phyloP scores from a whole-genome alignment of 1,140 invertebrate genomes.

The Atta colombica region DNA sequence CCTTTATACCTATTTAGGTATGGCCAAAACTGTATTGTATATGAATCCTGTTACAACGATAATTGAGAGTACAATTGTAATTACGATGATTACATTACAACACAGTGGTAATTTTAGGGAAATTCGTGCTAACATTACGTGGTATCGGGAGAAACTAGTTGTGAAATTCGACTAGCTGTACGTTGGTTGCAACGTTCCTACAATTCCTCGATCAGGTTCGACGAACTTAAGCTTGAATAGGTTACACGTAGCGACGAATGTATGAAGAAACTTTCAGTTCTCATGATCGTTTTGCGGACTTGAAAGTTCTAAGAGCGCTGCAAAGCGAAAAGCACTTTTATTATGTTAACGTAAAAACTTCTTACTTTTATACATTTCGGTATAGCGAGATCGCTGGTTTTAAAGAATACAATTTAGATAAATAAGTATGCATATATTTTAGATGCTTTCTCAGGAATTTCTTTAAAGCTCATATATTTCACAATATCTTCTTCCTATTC shows the following conservation, averaged over 20 bases:
- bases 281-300: conserved; percentile 38
- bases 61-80: conserved; percentile 24
- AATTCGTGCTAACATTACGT: conserved; percentile 47
- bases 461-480: background rate
- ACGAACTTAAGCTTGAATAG: conserved; percentile 57
- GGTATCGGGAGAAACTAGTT: conserved; percentile 56
- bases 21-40: background rate
- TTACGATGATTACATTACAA: conserved; percentile 48
- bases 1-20: too few species aligned
- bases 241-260: conserved; percentile 60
- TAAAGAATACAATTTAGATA: conserved; percentile 32
- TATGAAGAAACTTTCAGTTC: conserved; percentile 57
- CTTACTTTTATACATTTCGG: conserved; percentile 16
- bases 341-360: conserved; percentile 56
- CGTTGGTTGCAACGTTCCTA: conserved; percentile 56
- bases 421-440: conserved; percentile 10
- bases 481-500: background rate
- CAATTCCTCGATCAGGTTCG: conserved; percentile 51
- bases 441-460: background rate
- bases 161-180: conserved; percentile 36
- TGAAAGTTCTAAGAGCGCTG: conserved; percentile 32
- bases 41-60: conserved; percentile 4
- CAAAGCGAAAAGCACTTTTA: conserved; percentile 50
- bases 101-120: conserved; percentile 24
- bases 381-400: background rate